These are phyloP conservation scores for Regulus satrapa DNA, from an alignment of 2,113 vertebrate genomes.

Conservation along the genomic window DNA sequence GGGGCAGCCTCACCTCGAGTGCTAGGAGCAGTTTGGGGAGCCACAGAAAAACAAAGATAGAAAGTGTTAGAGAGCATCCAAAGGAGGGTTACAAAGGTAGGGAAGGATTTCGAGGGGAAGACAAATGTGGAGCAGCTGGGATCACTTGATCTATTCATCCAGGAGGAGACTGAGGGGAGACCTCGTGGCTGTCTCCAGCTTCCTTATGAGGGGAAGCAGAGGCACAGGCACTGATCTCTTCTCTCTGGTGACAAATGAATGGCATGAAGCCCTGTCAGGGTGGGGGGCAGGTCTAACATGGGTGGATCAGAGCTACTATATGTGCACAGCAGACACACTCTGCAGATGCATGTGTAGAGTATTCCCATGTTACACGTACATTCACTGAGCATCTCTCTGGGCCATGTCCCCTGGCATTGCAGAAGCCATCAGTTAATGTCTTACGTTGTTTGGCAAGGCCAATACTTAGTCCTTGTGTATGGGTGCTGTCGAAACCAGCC, in stretches of 20 bases:
- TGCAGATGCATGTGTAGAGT: background rate
- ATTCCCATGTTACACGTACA: background rate
- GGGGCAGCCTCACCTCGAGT: accelerated
- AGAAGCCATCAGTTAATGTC: background rate
- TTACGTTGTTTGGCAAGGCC: background rate
- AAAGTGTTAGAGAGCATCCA: background rate
- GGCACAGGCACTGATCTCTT: background rate
- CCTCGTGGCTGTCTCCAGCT: background rate
- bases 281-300: background rate
- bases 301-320: background rate
- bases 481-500: background rate
- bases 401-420: background rate
- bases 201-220: background rate
- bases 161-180: background rate
- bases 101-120: background rate
- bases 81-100: too few species aligned
- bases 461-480: background rate
- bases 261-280: background rate
- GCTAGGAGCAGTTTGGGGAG: background rate
- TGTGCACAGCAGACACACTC: background rate
- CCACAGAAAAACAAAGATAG: background rate
- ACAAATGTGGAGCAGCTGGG: background rate
- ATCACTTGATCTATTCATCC: background rate
- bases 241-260: background rate
- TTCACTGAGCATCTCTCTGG: background rate